A percentile compares a stretch with the other conserved stretches of the same genome.
Conservation (phyloP, 1,140 invertebrate species). For the Agrilus planipennis region DNA sequence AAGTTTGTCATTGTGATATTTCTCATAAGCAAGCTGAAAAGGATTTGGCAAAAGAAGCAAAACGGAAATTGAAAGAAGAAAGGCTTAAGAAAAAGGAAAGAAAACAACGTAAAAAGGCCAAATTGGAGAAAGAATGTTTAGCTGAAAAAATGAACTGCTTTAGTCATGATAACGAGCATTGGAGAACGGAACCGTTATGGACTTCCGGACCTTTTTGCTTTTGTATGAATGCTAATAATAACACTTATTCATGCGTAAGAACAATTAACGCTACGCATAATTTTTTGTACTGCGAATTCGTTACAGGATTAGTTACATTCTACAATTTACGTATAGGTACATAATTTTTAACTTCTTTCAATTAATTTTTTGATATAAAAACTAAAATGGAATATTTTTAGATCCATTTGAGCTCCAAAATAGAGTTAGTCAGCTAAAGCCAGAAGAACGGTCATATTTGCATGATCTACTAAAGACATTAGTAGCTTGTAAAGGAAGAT, state of each 20-base stretch:
- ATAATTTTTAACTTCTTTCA: slow-evolving; percentile 13
- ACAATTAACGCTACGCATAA: slow-evolving; percentile 94
- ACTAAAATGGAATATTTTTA: slow-evolving; percentile 29
- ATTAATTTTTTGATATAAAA: slow-evolving; percentile 2
- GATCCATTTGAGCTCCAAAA: slow-evolving; percentile 83
- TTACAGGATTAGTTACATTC: slow-evolving; percentile 87
- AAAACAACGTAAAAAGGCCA: slow-evolving; percentile 64
- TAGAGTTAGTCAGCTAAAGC: slow-evolving; percentile 53
- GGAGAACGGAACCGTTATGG: slow-evolving; percentile 91
- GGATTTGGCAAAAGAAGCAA: slow-evolving; percentile 54
- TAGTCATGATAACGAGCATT: slow-evolving; percentile 89
- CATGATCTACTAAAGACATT: slow-evolving; percentile 62
- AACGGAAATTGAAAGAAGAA: slow-evolving; percentile 60
- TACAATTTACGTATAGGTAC: slow-evolving; percentile 84
- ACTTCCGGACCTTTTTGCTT: slow-evolving; percentile 91
- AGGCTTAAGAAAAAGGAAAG: slow-evolving; percentile 61
- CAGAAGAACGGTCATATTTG: slow-evolving; percentile 56
- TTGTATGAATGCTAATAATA: slow-evolving; percentile 98
- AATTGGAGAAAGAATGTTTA: slow-evolving; percentile 67
- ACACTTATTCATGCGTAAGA: slow-evolving; percentile 92
- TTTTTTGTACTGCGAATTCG: slow-evolving; percentile 96
- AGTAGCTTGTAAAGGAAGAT: slow-evolving; percentile 58
- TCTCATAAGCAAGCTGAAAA: slow-evolving; percentile 44
- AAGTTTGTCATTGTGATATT: slow-evolving; percentile 36
- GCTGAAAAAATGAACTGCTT: slow-evolving; percentile 93